Conservation (phyloP, 2,113 vertebrate species). For the Pteropus alecto region DNA sequence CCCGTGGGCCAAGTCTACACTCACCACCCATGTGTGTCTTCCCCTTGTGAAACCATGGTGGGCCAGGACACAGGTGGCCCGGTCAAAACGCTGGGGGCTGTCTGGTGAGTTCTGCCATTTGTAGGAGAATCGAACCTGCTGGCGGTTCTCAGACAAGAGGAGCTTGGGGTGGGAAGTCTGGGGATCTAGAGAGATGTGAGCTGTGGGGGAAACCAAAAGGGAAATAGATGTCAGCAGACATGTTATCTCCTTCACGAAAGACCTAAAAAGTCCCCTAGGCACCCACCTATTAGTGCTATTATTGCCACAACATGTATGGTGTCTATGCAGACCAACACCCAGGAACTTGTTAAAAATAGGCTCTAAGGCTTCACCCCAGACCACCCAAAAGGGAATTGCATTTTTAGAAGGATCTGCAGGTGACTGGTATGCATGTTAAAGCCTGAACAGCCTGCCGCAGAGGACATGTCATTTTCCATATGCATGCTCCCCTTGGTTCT, state of each 20-base stretch:
- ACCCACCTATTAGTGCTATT: neutral
- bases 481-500: neutral
- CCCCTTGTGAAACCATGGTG: constrained; percentile 26
- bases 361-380: neutral
- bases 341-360: neutral
- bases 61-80: constrained; percentile 72
- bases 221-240: neutral
- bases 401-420: neutral
- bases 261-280: neutral
- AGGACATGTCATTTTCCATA: neutral
- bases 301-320: neutral
- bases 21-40: constrained; percentile 64
- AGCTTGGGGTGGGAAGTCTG: constrained; percentile 75
- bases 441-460: neutral
- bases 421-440: neutral
- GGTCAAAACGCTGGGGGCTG: constrained; percentile 61
- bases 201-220: neutral
- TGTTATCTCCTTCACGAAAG: neutral
- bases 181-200: constrained; percentile 56
- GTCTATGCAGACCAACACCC: rapidly evolving
- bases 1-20: constrained; percentile 52
- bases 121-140: constrained; percentile 62
- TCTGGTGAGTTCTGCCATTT: constrained; percentile 72
- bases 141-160: constrained; percentile 63
- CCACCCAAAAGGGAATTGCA: neutral